Evolutionary conservation across 2,113 vertebrate species (phyloP).

Genomic region (Poecile atricapillus): DNA sequence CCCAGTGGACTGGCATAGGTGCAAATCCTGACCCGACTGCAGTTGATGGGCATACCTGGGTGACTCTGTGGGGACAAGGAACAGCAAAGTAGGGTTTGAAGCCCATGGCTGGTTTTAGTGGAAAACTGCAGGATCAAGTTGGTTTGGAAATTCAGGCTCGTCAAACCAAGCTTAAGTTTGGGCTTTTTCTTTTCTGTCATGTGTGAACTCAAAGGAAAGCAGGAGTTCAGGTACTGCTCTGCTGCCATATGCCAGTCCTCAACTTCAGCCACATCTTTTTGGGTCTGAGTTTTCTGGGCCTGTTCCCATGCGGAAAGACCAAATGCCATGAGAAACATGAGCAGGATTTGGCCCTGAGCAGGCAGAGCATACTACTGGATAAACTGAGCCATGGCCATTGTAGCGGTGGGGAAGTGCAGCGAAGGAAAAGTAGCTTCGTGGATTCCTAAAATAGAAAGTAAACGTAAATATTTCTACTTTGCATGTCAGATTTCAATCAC

Average conservation of each 20-base stretch:
- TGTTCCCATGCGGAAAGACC: not conserved
- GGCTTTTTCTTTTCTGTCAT: not conserved
- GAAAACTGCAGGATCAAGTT: not conserved
- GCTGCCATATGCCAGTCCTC: fast-evolving
- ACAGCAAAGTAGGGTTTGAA: not conserved
- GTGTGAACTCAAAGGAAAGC: not conserved
- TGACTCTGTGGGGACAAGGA: fast-evolving
- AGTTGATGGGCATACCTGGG: fast-evolving
- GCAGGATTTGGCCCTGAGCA: not conserved
- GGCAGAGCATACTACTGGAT: not conserved
- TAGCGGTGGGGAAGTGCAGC: slow-evolving; percentile 26
- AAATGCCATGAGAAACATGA: not conserved
- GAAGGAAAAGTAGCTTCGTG: slow-evolving; percentile 33
- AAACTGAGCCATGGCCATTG: slow-evolving; percentile 1
- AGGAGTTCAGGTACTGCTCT: not conserved
- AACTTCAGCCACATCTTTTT: not conserved
- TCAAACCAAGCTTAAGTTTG: not conserved
- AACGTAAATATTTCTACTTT: slow-evolving; percentile 40
- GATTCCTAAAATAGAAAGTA: slow-evolving; percentile 56
- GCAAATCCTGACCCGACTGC: not conserved
- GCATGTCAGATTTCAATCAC: slow-evolving; percentile 50
- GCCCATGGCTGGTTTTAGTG: not conserved
- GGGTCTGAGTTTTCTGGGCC: not conserved
- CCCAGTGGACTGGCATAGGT: not conserved
- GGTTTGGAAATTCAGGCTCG: not conserved